These are phyloP conservation scores for Venusia cambrica DNA, from an alignment of 2,888 invertebrate species.

Conservation along the genomic window DNA sequence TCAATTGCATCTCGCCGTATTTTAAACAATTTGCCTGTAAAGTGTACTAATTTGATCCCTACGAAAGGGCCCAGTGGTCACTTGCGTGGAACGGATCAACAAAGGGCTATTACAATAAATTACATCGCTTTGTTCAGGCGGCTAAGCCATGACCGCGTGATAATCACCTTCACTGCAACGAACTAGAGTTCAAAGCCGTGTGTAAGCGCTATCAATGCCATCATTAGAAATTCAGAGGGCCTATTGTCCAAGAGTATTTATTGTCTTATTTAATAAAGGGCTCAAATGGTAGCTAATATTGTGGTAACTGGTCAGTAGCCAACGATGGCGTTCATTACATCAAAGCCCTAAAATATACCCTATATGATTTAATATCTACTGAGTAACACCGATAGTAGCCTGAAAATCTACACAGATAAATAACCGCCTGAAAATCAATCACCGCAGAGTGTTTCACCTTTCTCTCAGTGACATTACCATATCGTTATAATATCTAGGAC, in stretches of 20 bases:
- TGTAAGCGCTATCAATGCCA: constrained; percentile 11
- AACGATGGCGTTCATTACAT: background rate
- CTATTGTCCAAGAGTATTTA: constrained; percentile 23
- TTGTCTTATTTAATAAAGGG: constrained; percentile 25
- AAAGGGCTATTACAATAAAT: constrained; percentile 44
- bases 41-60: constrained; percentile 45
- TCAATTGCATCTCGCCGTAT: constrained; percentile 23
- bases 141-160: constrained; percentile 17
- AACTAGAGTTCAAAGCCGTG: constrained; percentile 16
- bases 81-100: constrained; percentile 39
- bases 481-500: constrained; percentile 24
- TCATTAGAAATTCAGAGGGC: constrained; percentile 23
- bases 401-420: constrained; percentile 1
- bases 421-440: constrained; percentile 3
- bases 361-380: too few relatives aligned
- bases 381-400: background rate
- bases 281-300: constrained; percentile 11
- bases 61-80: constrained; percentile 31
- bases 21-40: constrained; percentile 30
- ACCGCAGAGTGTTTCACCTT: constrained; percentile 6
- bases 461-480: constrained; percentile 24
- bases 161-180: constrained; percentile 3
- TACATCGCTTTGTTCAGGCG: constrained; percentile 33
- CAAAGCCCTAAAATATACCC: background rate
- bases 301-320: constrained; percentile 7